Conservation (phyloP, 2,888 invertebrate genomes). For the Drosophila testacea region DNA sequence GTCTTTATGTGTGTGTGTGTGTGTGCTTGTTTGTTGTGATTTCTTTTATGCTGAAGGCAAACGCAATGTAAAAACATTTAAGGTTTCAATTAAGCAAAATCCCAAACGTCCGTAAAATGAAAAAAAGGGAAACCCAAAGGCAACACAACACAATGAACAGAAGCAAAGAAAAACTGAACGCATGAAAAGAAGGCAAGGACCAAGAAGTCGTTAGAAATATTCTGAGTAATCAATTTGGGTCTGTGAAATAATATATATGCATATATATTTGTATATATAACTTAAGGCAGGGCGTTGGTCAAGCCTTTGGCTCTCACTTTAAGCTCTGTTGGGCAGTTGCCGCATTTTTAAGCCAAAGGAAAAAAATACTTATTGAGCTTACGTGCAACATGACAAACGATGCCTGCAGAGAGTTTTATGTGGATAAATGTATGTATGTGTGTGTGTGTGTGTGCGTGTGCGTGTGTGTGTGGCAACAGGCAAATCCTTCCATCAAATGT, state of each 20-base stretch:
- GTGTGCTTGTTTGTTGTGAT: constrained; percentile 23
- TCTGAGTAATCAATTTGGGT: constrained; percentile 72
- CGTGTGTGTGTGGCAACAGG: constrained; percentile 35
- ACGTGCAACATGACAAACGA: constrained; percentile 72
- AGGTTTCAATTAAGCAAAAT: constrained; percentile 77
- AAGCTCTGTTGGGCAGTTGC: constrained; percentile 30
- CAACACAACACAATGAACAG: constrained; percentile 33
- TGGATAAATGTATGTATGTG: constrained; percentile 1
- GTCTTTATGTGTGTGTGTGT: constrained; percentile 21
- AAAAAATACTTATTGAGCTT: constrained; percentile 62
- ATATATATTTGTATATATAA: constrained; percentile 16
- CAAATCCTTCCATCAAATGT: constrained; percentile 74
- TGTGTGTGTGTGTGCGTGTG: constrained; percentile 11
- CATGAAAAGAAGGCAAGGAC: constrained; percentile 7
- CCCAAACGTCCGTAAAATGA: constrained; percentile 47
- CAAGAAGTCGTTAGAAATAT: constrained; percentile 49
- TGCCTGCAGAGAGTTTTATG: constrained; percentile 44
- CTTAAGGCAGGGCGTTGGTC: constrained; percentile 29
- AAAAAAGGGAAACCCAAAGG: constrained; percentile 36
- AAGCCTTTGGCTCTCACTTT: constrained; percentile 45
- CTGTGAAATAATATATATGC: constrained; percentile 36
- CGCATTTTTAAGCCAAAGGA: constrained; percentile 17
- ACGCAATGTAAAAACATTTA: constrained; percentile 73
- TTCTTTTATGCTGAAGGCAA: constrained; percentile 49
- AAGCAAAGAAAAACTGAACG: constrained; percentile 18